Evolutionary conservation across 2,113 vertebrate genomes (phyloP).

Genomic region (Myotis lucifugus): DNA sequence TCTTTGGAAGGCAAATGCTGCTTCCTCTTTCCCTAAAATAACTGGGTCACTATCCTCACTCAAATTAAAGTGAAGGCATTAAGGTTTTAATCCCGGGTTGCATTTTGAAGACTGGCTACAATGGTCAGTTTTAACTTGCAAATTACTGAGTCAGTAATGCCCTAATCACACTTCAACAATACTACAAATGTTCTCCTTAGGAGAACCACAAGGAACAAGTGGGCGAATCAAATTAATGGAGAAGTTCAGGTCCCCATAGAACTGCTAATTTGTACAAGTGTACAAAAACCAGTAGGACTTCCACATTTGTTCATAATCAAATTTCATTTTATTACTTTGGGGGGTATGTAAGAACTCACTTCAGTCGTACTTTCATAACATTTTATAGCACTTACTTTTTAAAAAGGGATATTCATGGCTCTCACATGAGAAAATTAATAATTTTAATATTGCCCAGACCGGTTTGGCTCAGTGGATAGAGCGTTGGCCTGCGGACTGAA

Average conservation of each 20-base stretch:
- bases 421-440: background rate
- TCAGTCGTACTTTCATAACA: background rate
- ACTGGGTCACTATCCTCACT: background rate
- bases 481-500: too few relatives aligned
- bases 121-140: slow-evolving; percentile 63
- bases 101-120: background rate
- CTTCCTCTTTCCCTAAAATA: slow-evolving; percentile 1
- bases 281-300: background rate
- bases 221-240: background rate
- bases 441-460: background rate
- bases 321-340: background rate
- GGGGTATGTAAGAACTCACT: background rate
- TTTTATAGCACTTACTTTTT: background rate
- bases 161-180: slow-evolving; percentile 44
- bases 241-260: slow-evolving; percentile 28
- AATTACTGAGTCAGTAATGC: slow-evolving; percentile 53
- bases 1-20: slow-evolving; percentile 49
- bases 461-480: too few relatives aligned
- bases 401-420: background rate
- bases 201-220: slow-evolving; percentile 26
- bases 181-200: background rate
- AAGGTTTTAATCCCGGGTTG: slow-evolving; percentile 16
- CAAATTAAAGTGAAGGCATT: background rate
- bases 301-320: background rate
- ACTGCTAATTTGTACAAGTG: background rate